Evolutionary conservation across 2,113 vertebrate genomes (phyloP).

Genomic region (Petroica traversi): DNA sequence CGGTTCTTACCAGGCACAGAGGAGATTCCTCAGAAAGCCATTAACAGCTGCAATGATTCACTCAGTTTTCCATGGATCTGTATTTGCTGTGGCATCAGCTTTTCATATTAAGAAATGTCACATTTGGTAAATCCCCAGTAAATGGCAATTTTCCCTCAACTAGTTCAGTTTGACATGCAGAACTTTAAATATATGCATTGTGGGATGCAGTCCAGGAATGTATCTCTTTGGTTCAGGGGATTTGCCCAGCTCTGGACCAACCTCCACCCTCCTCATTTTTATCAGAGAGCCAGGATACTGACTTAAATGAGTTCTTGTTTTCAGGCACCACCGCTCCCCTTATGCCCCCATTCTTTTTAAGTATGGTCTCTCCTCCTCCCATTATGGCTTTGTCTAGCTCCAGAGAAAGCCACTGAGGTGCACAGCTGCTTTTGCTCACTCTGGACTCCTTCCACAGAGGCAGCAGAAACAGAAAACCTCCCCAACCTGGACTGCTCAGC

Average conservation of each 20-base stretch:
- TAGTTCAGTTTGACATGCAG: not conserved
- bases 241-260: not conserved
- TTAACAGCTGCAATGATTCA: constrained; percentile 14
- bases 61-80: not conserved
- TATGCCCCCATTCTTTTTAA: not conserved
- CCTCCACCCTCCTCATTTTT: not conserved
- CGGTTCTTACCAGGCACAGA: not conserved
- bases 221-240: not conserved
- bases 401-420: not conserved
- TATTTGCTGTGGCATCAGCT: not conserved
- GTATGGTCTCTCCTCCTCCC: not conserved
- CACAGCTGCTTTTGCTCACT: not conserved
- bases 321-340: not conserved
- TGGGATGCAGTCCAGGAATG: not conserved
- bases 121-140: not conserved
- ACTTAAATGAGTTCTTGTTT: not conserved
- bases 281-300: not conserved
- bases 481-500: not conserved
- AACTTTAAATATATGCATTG: not conserved
- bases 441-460: not conserved
- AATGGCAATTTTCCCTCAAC: not conserved
- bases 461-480: not conserved
- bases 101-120: not conserved
- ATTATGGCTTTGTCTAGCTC: not conserved
- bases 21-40: constrained; percentile 13